Evolutionary conservation across 2,888 invertebrate species (phyloP), one percentile per base, ranked within the genome.

Genomic region (Campoletis raptor): DNA sequence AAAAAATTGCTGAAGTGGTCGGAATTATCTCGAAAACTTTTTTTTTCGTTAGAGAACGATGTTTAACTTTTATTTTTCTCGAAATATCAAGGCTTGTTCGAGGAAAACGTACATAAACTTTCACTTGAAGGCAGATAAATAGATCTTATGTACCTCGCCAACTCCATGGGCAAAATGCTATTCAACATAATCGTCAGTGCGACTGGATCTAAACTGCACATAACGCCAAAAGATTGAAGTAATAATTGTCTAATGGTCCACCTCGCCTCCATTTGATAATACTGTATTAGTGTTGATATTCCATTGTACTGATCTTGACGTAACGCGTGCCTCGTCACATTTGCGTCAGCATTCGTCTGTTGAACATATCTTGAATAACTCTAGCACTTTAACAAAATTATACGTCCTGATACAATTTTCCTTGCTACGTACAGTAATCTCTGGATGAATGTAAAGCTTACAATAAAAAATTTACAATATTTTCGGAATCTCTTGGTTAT

Each of bases 231-330:
- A 9, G 98, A 97, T 95, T 98, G 96, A 82, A 99, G 94, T 64
- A 99, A 95, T 12, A 98, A 95, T 92, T 97, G 97, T 88, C 98
- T 96, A 85, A 98, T 96, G 0, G 97, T 97, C 98, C 98, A 98
- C 88, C 98, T 95, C 0, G 97, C 96, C 94, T 99, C 99, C 99
- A 99, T 99, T 95, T 99, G 99, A 94, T 99, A 99, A 95, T 98
- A 99, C 92, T 98, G 97, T 81, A 98, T 97, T 83, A 99, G 95
- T 81, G 97, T 97, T 64, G 97, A 96, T 30, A 99, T 97, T 90
- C 97, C 97, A 85, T 96, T 97, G 93, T 98, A 99, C 85, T 97
- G 96, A 94, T 98, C 97, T 90, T 96, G 96, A 88, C 97, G 97
- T 92, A 99, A 95, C 83, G 98, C 97, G 92, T 97, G 97, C 91